Conservation (phyloP, 2,888 invertebrate species). For the Conops quadrifasciatus region DNA sequence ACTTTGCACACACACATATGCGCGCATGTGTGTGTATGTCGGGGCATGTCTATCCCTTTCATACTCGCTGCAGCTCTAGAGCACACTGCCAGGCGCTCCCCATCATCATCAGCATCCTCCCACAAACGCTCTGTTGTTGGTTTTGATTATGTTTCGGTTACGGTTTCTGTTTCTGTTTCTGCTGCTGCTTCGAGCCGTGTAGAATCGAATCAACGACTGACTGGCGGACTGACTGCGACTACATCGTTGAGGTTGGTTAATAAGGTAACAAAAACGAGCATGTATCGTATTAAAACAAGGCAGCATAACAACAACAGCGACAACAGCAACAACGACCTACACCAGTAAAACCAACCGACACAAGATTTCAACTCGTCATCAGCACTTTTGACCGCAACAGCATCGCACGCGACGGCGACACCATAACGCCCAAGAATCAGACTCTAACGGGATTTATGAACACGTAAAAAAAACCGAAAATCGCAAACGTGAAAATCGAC, state of each 20-base stretch:
- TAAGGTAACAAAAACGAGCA: background rate
- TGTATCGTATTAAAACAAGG: too few species aligned
- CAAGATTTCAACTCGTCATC: conserved; percentile 48
- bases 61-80: background rate
- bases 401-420: conserved; percentile 41
- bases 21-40: background rate
- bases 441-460: background rate
- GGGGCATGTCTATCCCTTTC: conserved; percentile 14
- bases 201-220: background rate
- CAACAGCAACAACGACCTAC: conserved; percentile 13
- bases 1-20: conserved; percentile 46
- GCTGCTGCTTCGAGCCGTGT: conserved; percentile 6
- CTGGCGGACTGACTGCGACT: background rate
- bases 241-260: conserved; percentile 15
- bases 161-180: conserved; percentile 2
- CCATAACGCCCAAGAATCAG: conserved; percentile 9
- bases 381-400: conserved; percentile 16
- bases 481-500: conserved; percentile 21
- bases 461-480: conserved; percentile 22
- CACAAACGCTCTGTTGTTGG: conserved; percentile 1
- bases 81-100: background rate
- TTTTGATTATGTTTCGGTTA: conserved; percentile 5
- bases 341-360: conserved; percentile 41
- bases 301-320: conserved; percentile 16
- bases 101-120: background rate